Base-by-base conservation (phyloP, 2,797 vertebrate species). In the Sciaenops ocellatus region DNA sequence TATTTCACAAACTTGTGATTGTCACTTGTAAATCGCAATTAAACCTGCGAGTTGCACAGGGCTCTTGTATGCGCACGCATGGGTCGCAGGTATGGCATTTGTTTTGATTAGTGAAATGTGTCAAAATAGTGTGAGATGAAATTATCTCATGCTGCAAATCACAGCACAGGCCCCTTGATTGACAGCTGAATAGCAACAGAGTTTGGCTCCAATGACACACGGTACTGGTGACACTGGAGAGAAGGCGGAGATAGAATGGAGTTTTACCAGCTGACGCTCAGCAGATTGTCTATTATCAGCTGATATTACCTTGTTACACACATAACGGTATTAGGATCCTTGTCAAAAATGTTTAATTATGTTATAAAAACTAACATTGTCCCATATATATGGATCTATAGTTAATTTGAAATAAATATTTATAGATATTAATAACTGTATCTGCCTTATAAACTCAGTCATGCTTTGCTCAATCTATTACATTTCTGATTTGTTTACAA, bases 241-340 rank as follows among this genome's bases (percentile, higher is more conserved):
- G 41, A n/a, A 15, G 17, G 41, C 47, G 7, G 26, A 7, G 3
- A 15, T 24, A 71, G 10, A 34, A 30, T 5, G 9, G 4, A 41
- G 28, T 48, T 61, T 60, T 13, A 52, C n/a, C n/a, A 78, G 46
- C 47, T 71, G 16, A 34, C 15, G 44, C 20, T 15, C 10, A 52
- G 64, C 12, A 5, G 11, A 65, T 11, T 8, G 48, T 76, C 28
- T 56, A 20, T 52, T 38, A 46, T 38, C 11, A 8, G 63, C 42
- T 2, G 13, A 12, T 41, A 30, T 22, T 26, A 26, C 11, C 7
- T 64, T 26, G 42, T 59, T 38, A 38, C 68, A 24, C 20, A 17
- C 13, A 55, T 41, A 18, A 20, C 3, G 1, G 0, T 15, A 26
- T 62, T 15, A 6, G 8, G 48, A 69, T 57, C 12, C 17, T 26